These are phyloP conservation scores for Agrotis ipsilon DNA, from an alignment of 2,888 invertebrate species.

Conservation along the genomic window DNA sequence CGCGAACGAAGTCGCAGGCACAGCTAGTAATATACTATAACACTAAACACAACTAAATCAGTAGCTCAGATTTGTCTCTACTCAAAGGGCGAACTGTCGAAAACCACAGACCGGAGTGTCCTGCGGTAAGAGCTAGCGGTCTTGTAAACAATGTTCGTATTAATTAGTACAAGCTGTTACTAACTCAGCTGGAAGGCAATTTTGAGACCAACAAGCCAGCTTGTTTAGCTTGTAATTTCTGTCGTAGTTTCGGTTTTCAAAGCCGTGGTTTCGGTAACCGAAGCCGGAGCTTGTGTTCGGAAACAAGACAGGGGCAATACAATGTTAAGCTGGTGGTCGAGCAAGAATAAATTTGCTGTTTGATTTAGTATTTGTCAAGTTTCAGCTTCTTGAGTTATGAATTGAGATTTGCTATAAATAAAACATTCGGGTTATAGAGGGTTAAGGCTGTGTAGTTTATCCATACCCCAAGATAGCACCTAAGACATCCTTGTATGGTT, in stretches of 20 bases:
- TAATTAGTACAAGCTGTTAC: constrained; percentile 32
- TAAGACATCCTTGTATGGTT: no score
- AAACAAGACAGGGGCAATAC: not conserved
- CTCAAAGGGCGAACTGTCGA: not conserved
- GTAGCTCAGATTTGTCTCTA: not conserved
- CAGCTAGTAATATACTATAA: no score
- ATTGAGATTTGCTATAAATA: no score
- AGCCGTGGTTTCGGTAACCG: not conserved
- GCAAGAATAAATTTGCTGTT: not conserved
- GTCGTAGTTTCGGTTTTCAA: constrained; percentile 5
- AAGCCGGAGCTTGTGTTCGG: not conserved
- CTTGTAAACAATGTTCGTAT: constrained; percentile 21
- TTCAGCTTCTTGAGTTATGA: not conserved
- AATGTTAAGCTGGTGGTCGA: not conserved
- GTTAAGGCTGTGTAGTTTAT: no score
- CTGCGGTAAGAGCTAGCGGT: constrained; percentile 23
- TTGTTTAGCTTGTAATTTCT: constrained; percentile 22
- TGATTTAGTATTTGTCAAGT: not conserved
- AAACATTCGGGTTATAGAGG: no score
- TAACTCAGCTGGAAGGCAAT: constrained; percentile 22
- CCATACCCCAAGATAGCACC: no score
- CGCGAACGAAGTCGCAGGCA: no score
- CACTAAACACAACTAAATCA: not conserved
- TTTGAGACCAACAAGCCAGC: not conserved
- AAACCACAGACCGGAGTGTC: constrained; percentile 34